Percentiles rank a stretch among this genome's conserved stretches.
Conservation (phyloP, 2,113 vertebrate genomes). For the Alethe diademata region DNA sequence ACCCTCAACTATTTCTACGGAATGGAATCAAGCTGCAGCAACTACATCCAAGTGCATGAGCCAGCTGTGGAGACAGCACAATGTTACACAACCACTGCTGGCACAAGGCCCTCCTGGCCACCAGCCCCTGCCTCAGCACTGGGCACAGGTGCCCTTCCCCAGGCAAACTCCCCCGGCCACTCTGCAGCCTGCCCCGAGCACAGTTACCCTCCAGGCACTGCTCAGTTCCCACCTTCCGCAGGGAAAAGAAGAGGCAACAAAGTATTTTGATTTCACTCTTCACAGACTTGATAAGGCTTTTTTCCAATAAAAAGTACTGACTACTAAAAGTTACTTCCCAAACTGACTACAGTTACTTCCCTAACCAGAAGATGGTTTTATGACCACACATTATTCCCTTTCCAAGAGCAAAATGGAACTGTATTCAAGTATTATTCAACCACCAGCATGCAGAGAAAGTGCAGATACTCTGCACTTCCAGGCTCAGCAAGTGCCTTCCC, state of each 20-base stretch:
- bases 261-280: neutral
- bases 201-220: neutral
- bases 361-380: neutral
- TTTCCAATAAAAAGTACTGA: neutral
- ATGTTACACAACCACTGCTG: neutral
- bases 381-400: neutral
- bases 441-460: fast-evolving
- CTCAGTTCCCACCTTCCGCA: fast-evolving
- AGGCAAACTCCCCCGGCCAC: neutral
- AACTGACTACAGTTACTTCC: neutral
- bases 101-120: neutral
- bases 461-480: neutral
- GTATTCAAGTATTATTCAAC: neutral
- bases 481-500: neutral
- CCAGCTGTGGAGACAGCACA: neutral
- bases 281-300: neutral
- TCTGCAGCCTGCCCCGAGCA: neutral
- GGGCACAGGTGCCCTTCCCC: neutral
- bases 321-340: neutral
- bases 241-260: neutral
- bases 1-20: neutral
- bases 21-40: neutral
- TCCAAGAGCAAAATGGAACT: neutral
- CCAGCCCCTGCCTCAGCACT: neutral
- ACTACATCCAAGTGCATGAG: neutral